Percentiles rank a stretch among this genome's conserved stretches.
Evolutionary conservation across 2,888 invertebrate species (phyloP).

Genomic region (Brenthis hecate): DNA sequence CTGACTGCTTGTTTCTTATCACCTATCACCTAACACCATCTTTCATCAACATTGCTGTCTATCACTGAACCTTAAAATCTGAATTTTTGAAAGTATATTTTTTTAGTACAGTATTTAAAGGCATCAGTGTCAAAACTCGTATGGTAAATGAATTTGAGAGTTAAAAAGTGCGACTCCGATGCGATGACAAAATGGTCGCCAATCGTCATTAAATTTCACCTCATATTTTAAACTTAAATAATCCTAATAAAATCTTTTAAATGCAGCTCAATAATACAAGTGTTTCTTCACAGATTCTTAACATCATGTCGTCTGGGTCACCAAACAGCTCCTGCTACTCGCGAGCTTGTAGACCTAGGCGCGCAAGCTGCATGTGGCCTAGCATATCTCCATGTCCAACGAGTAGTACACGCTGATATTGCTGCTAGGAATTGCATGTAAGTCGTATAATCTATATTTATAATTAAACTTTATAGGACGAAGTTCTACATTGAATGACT

Average conservation of each 20-base stretch:
- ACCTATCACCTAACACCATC: too few relatives aligned
- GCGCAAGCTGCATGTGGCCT: conserved; percentile 93
- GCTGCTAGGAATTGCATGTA: conserved; percentile 96
- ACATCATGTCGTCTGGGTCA: conserved; percentile 77
- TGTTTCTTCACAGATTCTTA: conserved; percentile 59
- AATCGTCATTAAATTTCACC: too few relatives aligned
- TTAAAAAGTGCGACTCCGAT: too few relatives aligned
- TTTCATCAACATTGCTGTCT: too few relatives aligned
- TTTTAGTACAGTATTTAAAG: too few relatives aligned
- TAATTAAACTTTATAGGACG: not conserved
- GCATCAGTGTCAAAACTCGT: too few relatives aligned
- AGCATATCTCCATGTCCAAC: conserved; percentile 93
- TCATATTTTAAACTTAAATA: not conserved
- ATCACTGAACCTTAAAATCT: too few relatives aligned
- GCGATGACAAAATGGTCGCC: too few relatives aligned
- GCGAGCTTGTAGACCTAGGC: conserved; percentile 92
- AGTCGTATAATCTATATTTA: conserved; percentile 63
- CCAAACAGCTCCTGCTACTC: conserved; percentile 83
- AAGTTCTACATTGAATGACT: too few relatives aligned
- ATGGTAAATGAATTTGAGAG: too few relatives aligned
- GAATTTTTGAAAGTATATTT: too few relatives aligned
- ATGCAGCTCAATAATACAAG: not conserved
- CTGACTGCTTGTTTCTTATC: too few relatives aligned
- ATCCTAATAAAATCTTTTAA: not conserved
- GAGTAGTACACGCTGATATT: conserved; percentile 94